Base-by-base conservation (phyloP, 2,797 vertebrate species). In the Chrosomus eos region DNA sequence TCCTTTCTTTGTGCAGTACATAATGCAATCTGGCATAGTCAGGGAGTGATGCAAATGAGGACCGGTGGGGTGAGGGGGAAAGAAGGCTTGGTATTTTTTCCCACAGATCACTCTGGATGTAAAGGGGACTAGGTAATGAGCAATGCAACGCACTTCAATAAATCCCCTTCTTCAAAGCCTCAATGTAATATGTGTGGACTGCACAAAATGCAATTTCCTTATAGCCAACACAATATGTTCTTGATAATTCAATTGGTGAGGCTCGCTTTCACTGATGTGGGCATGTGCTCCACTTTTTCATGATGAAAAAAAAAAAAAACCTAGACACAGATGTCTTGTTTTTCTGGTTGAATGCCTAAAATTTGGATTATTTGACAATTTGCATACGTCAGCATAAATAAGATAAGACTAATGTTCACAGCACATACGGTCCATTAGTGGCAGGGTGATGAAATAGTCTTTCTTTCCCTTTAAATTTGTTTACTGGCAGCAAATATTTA, bases 11-110 rank as follows among this genome's bases (percentile, higher is more conserved):
- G 84, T 88, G 82, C 60, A 38, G 77, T 62, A 81, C 38, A 87
- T 88, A 91, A 89, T 87, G 88, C 76, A 79, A 91, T 88, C 83
- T 81, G 67, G 60, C 31, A 38, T 82, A 87, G 87, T 88, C 87
- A 88, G 86, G 89, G 93, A 91, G 88, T 70, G 88, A 94, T 93
- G 93, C 82, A 95, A 94, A 95, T 93, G 88, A 95, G 90, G 73
- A 84, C 75, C 51, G 13, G 23, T 62, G 81, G 93, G 91, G 93
- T 58, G 91, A 91, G 91, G 60, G 64, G 28, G 66, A 36, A 68
- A 55, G 92, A 91, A 90, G 84, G 87, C 92, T 92, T 94, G 91
- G 91, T 90, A 91, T 92, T 94, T 92, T 83, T 91, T n/a, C 91
- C 90, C 91, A 91, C 87, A 93, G 87, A 91, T 91, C 89, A 92